These are phyloP conservation scores for Pholis gunnellus DNA, from an alignment of 2,113 vertebrate genomes.

Conservation along the genomic window DNA sequence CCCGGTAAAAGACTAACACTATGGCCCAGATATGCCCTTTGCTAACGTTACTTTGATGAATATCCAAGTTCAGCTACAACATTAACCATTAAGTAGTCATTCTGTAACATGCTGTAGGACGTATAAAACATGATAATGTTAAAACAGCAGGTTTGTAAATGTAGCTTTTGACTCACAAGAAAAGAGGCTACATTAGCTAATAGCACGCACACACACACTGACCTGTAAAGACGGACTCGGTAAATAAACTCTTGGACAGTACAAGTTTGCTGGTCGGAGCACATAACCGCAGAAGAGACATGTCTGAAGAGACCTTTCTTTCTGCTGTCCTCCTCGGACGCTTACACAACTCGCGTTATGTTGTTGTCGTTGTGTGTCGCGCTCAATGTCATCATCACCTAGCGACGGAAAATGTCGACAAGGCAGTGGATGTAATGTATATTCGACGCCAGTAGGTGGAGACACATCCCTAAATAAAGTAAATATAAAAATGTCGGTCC, in stretches of 20 bases:
- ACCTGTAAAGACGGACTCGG: slow-evolving; percentile 60
- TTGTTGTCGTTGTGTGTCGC: slow-evolving; percentile 30
- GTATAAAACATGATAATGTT: neutral
- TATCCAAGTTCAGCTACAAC: neutral
- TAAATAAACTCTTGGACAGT: slow-evolving; percentile 2
- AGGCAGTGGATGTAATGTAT: neutral
- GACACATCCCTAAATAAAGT: slow-evolving; percentile 1
- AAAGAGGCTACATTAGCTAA: neutral
- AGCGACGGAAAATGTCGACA: slow-evolving; percentile 18
- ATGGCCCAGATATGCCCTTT: neutral
- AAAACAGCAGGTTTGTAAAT: neutral
- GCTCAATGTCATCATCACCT: slow-evolving; percentile 48
- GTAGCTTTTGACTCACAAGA: neutral
- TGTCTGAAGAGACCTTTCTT: neutral
- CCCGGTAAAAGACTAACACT: neutral
- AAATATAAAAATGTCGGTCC: neutral
- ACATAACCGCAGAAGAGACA: slow-evolving; percentile 59
- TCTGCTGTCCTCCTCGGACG: neutral
- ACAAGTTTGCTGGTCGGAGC: slow-evolving; percentile 19
- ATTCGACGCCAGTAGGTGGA: neutral
- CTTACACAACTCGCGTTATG: slow-evolving; percentile 38
- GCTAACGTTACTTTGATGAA: neutral
- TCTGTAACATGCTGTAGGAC: neutral
- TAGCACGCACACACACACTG: slow-evolving; percentile 9
- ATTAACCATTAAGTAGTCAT: neutral